phyloP scores from a whole-genome alignment of 2,797 vertebrate genomes.

The Neosilurus hyrtlii region DNA sequence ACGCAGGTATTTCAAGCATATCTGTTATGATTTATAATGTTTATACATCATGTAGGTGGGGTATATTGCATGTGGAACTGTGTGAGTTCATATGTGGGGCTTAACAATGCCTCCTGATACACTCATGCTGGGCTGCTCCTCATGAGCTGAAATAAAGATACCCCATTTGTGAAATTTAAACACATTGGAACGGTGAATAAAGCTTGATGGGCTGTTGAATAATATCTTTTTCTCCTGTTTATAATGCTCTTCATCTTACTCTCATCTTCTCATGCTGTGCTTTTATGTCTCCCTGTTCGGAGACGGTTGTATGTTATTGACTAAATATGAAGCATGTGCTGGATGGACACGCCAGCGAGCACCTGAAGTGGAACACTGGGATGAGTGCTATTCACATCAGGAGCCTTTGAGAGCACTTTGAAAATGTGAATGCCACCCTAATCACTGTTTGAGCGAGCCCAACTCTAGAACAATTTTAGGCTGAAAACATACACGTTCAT shows the following conservation, averaged over 20 bases:
- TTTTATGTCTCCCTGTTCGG: conserved; percentile 17
- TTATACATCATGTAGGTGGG: conserved; percentile 14
- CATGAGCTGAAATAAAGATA: conserved; percentile 30
- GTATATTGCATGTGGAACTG: conserved; percentile 26
- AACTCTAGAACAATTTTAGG: conserved; percentile 3
- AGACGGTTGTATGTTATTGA: background rate
- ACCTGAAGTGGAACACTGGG: conserved; percentile 1
- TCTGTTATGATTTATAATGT: conserved; percentile 36
- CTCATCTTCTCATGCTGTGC: conserved; percentile 1
- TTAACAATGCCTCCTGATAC: conserved; percentile 32
- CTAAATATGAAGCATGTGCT: conserved; percentile 27
- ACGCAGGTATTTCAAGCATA: conserved; percentile 33
- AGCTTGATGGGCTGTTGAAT: background rate
- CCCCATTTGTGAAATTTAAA: background rate
- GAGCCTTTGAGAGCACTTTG: conserved; percentile 27
- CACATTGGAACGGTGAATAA: background rate
- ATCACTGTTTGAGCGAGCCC: conserved; percentile 10
- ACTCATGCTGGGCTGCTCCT: conserved; percentile 34
- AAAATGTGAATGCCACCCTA: conserved; percentile 40
- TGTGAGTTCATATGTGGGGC: conserved; percentile 25
- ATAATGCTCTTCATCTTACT: background rate
- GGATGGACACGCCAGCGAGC: background rate
- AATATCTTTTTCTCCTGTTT: conserved; percentile 11
- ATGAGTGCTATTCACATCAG: conserved; percentile 22
- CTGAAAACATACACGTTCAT: background rate